A percentile compares a stretch with the other conserved stretches of the same genome.
phyloP scores from a whole-genome alignment of 2,888 invertebrate genomes.

The Cyaniris semiargus region DNA sequence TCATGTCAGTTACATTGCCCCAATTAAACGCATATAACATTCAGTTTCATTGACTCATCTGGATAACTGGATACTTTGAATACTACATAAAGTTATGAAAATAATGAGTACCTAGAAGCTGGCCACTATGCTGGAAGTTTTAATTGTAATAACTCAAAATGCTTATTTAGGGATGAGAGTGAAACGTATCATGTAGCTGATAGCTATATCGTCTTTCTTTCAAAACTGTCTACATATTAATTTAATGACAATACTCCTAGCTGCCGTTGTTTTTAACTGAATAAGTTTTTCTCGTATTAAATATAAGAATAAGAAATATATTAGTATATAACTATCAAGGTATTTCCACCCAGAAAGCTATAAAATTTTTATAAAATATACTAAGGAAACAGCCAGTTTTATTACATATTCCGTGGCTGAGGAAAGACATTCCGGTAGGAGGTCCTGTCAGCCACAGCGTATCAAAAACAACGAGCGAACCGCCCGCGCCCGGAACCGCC shows the following conservation, averaged over 20 bases:
- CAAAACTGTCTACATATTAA: too few relatives aligned
- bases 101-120: not conserved
- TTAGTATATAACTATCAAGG: not conserved
- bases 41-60: slow-evolving; percentile 9
- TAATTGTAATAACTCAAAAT: too few relatives aligned
- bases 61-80: not conserved
- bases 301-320: too few relatives aligned
- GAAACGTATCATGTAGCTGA: too few relatives aligned
- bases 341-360: not conserved
- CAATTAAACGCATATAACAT: not conserved
- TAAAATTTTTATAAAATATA: not conserved
- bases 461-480: slow-evolving; percentile 20
- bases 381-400: not conserved
- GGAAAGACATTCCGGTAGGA: slow-evolving; percentile 4
- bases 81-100: not conserved
- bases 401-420: not conserved
- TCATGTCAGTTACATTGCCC: not conserved
- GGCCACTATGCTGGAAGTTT: not conserved
- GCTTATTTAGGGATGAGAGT: too few relatives aligned
- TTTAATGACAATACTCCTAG: too few relatives aligned
- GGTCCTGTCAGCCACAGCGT: slow-evolving; percentile 8
- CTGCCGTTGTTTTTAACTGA: too few relatives aligned
- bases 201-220: too few relatives aligned
- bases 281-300: too few relatives aligned
- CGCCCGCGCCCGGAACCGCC: slow-evolving; percentile 15